These are phyloP conservation scores for Sardinella longiceps DNA, from an alignment of 2,797 vertebrate species.

Conservation along the genomic window DNA sequence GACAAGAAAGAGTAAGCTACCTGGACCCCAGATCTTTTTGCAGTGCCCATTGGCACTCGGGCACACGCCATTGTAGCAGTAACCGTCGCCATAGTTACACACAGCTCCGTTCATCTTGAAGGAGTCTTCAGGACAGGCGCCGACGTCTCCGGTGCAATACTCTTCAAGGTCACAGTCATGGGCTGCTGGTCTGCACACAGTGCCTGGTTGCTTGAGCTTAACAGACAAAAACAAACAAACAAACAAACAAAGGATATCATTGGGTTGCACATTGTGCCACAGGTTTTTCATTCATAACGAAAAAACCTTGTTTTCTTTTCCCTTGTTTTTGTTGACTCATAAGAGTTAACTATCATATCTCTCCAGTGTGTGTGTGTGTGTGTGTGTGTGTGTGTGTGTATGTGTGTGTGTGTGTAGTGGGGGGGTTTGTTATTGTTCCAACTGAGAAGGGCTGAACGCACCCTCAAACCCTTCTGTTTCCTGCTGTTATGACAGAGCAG, in stretches of 20 bases:
- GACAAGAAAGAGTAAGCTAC: slow-evolving; percentile 60
- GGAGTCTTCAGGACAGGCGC: slow-evolving; percentile 79
- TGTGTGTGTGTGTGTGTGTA: no score
- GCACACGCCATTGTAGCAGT: slow-evolving; percentile 84
- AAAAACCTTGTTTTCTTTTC: background rate
- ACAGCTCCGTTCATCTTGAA: slow-evolving; percentile 86
- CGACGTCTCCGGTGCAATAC: slow-evolving; percentile 76
- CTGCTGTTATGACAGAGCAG: slow-evolving; percentile 7
- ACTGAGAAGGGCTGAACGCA: background rate
- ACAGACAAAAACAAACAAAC: background rate
- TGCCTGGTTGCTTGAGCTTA: slow-evolving; percentile 67
- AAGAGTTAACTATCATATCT: background rate
- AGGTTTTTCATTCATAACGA: background rate
- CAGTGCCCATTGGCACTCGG: slow-evolving; percentile 80
- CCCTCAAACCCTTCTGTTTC: background rate
- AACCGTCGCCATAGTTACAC: slow-evolving; percentile 74
- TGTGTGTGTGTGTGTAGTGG: no score
- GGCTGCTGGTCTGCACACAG: slow-evolving; percentile 72
- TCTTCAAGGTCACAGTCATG: slow-evolving; percentile 83
- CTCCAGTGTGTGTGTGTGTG: no score
- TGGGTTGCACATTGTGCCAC: background rate
- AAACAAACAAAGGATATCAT: background rate
- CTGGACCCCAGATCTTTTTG: slow-evolving; percentile 82
- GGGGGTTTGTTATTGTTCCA: background rate
- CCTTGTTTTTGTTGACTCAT: background rate